phyloP scores from a whole-genome alignment of 2,888 invertebrate species.

The Caenorhabditis zanzibari region DNA sequence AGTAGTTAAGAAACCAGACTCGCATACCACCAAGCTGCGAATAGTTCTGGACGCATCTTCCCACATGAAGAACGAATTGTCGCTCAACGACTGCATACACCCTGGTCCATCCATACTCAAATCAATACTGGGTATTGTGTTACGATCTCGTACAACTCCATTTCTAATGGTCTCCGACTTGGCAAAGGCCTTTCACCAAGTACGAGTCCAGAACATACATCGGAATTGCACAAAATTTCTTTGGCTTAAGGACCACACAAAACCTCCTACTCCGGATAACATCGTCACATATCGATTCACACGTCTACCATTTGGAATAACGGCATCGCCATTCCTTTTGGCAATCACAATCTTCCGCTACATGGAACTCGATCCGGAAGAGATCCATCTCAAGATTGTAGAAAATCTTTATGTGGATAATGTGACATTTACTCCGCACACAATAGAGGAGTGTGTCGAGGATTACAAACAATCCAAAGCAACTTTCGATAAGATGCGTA shows the following conservation, averaged over 20 bases:
- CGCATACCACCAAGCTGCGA: constrained; percentile 52
- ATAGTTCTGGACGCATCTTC: constrained; percentile 66
- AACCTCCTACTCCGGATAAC: constrained; percentile 57
- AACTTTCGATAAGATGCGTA: no score
- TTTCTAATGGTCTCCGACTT: constrained; percentile 67
- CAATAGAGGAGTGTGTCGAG: no score
- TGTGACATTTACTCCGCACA: constrained; percentile 19
- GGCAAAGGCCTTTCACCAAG: constrained; percentile 74
- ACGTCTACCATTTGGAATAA: no score
- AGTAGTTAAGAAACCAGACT: constrained; percentile 55
- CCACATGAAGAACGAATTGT: constrained; percentile 20
- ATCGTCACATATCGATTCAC: constrained; percentile 62
- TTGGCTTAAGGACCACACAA: constrained; percentile 63
- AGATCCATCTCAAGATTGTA: not conserved
- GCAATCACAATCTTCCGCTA: constrained; percentile 33
- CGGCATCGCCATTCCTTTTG: constrained; percentile 65
- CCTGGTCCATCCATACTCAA: constrained; percentile 56
- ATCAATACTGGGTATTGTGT: constrained; percentile 39
- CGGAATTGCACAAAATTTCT: constrained; percentile 67
- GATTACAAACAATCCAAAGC: no score
- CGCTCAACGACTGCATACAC: constrained; percentile 66
- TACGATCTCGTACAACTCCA: constrained; percentile 61
- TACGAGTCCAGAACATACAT: constrained; percentile 56
- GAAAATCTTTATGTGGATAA: constrained; percentile 62
- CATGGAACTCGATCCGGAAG: not conserved